These are phyloP conservation scores for Bucorvus abyssinicus DNA, from an alignment of 2,797 vertebrate species.

Conservation along the genomic window DNA sequence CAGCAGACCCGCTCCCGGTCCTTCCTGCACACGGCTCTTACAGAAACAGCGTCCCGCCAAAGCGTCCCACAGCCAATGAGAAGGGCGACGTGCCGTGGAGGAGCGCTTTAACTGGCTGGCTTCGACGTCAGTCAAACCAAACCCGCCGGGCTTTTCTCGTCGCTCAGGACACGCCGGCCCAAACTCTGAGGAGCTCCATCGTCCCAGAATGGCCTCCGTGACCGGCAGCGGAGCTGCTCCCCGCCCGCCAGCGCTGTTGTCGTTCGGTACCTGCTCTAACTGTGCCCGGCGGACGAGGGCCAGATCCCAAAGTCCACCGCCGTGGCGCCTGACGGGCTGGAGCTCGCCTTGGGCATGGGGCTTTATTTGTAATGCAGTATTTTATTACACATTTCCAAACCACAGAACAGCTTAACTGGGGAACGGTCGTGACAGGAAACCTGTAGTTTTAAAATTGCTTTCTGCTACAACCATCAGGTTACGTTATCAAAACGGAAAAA, in stretches of 20 bases:
- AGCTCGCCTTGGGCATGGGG: neutral
- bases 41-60: no score
- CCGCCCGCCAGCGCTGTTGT: neutral
- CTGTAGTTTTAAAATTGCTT: conserved; percentile 52
- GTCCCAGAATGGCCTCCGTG: neutral
- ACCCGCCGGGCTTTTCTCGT: no score
- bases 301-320: neutral
- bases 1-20: no score
- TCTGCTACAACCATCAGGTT: conserved; percentile 23
- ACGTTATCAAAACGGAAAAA: conserved; percentile 61
- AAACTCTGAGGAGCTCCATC: neutral
- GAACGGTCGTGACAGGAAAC: conserved; percentile 15
- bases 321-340: neutral
- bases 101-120: no score
- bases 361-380: conserved; percentile 19
- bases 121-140: no score
- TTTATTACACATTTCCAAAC: conserved; percentile 51
- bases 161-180: neutral
- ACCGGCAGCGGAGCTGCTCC: neutral
- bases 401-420: conserved; percentile 38
- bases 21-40: no score
- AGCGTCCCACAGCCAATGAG: no score
- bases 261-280: neutral
- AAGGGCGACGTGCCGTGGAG: no score
- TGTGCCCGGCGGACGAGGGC: neutral